Evolutionary conservation across 1,140 invertebrate species (phyloP), one percentile per base, ranked within the genome.

Genomic region (Acromyrmex echinatior): DNA sequence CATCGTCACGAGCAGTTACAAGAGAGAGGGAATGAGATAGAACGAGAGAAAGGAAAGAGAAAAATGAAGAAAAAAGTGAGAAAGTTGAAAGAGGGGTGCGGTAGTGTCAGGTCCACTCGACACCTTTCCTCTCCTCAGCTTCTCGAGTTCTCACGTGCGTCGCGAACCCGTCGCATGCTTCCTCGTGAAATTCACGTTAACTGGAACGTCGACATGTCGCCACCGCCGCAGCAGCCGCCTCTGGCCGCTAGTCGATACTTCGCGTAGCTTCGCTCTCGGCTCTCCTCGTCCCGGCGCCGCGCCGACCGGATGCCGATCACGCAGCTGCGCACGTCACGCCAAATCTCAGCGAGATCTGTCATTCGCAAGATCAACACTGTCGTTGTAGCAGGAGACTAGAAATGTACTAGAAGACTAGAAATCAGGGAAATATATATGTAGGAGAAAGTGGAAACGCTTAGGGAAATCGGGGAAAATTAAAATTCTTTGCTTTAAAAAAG

Each of bases 131-230:
- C 31, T 21, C 45, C 45, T 39, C 25, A 12, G 39, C 39, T 45
- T 45, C 10, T 35, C 4, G 31, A 35, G 31, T 35, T 35, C 31
- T 45, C 56, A 16, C 56, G 60, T 77, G 21, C 16, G 18, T 76
- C 21, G 25, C 12, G 31, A 16, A 28, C 58, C 21, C 35, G 16
- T 60, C 18, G 62, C 53, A 66, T 82, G 65, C 21, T 81, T 80
- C 25, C 68, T 66, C 66, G 68, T 60, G 10, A 73, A 62, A 28
- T 31, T 62, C 18, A 25, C 25, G 53, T 58, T 62, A 82, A 74
- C 80, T 82, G 7, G 56, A 82, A 82, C 70, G 80, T 60, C 25
- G 79, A 82, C 68, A 68, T 82, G 63, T 71, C 51, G 45, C 3
- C 76, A 35, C 14, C 35, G 35, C 2, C 21, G n/a, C 21, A 12